These are phyloP conservation scores for Isoperla grammatica DNA, from an alignment of 2,888 invertebrate genomes.

Conservation along the genomic window DNA sequence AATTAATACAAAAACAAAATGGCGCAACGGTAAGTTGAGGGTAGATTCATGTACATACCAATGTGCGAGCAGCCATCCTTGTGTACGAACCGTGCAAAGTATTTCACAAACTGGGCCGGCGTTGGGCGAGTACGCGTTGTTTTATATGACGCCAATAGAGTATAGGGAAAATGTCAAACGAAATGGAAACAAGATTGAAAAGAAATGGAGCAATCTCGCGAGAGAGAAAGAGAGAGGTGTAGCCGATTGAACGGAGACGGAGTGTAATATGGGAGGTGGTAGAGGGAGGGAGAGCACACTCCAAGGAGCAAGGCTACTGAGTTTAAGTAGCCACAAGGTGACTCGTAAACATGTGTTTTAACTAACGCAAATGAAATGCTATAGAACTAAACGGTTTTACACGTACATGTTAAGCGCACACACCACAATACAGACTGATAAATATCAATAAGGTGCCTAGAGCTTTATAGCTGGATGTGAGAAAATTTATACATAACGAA, in stretches of 20 bases:
- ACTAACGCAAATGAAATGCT: too few species aligned
- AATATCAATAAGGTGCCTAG: too few species aligned
- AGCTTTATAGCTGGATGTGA: too few species aligned
- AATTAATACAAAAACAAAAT: too few species aligned
- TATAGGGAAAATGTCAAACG: conserved; percentile 22
- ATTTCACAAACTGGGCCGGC: conserved; percentile 23
- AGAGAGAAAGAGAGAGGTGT: not conserved
- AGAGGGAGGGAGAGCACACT: not conserved
- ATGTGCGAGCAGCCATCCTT: conserved; percentile 16
- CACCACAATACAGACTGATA: too few species aligned
- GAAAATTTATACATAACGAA: too few species aligned
- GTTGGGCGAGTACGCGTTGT: conserved; percentile 21
- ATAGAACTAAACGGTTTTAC: too few species aligned
- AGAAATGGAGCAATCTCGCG: conserved; percentile 9
- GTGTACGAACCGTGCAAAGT: conserved; percentile 8
- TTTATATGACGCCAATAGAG: conserved; percentile 25
- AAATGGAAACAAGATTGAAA: conserved; percentile 9
- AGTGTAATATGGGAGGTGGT: not conserved
- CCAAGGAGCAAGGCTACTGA: not conserved
- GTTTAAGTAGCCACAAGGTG: not conserved
- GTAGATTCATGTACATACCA: conserved; percentile 18
- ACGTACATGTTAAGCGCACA: too few species aligned
- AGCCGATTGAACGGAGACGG: not conserved
- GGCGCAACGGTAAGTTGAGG: too few species aligned
- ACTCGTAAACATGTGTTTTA: not conserved